These are phyloP conservation scores for Lepus townsendii DNA, from an alignment of 2,797 vertebrate genomes.

Conservation along the genomic window DNA sequence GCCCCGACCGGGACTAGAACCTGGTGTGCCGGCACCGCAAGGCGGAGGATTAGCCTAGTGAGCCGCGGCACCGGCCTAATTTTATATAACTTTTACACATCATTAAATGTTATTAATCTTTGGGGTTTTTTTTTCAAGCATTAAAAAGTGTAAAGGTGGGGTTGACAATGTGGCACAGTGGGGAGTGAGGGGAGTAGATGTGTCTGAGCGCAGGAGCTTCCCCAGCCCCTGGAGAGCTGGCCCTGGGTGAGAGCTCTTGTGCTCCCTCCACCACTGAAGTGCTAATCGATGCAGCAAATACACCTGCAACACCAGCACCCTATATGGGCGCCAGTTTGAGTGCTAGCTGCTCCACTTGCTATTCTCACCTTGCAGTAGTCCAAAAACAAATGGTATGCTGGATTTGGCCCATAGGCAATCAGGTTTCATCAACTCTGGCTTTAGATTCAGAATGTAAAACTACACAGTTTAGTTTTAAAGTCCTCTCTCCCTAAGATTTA, in stretches of 20 bases:
- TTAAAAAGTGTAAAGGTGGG: background rate
- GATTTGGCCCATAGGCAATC: background rate
- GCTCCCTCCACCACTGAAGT: conserved; percentile 54
- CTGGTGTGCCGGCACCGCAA: too few species aligned
- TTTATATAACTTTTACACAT: background rate
- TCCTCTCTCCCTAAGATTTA: too few species aligned
- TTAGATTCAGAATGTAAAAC: background rate
- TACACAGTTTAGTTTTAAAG: background rate
- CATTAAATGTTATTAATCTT: background rate
- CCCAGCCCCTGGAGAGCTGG: conserved; percentile 55
- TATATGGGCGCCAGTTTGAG: too few species aligned
- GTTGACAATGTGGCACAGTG: too few species aligned
- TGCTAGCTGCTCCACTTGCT: background rate
- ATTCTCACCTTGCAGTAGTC: background rate
- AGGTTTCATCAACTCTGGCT: background rate
- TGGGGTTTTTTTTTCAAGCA: background rate
- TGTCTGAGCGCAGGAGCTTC: background rate
- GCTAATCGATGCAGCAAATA: conserved; percentile 83
- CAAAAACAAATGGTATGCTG: background rate
- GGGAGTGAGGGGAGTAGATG: conserved; percentile 1
- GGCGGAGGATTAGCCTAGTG: too few species aligned
- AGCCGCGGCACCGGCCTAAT: too few species aligned
- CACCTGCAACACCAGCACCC: too few species aligned
- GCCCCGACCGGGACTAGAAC: too few species aligned
- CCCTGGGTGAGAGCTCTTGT: conserved; percentile 10